Base-by-base conservation (phyloP, 2,113 vertebrate species). In the Scopus umbretta region DNA sequence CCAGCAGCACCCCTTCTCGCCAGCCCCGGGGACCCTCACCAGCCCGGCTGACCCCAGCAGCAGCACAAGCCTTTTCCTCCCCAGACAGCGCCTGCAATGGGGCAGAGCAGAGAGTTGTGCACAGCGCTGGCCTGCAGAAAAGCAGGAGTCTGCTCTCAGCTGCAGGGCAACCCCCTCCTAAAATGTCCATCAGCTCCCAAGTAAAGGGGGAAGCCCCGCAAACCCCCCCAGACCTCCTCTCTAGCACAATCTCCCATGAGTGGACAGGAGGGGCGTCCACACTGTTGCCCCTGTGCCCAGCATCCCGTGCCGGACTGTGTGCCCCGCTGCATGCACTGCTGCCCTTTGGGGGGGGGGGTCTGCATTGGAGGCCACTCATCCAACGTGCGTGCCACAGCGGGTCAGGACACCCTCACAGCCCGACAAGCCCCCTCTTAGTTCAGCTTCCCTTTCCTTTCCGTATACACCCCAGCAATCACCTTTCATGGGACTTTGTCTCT, bases 271-370 rank as follows among this genome's bases (percentile, higher is more conserved):
- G 30, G 10, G 16, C 17, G 7, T n/a, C 12, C 8, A 36, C 3
- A 5, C 23, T 38, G 22, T 27, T 40, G 13, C 6, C 8, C 19
- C 26, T 5, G 16, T 7, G 16, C 34, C 43, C 36, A 30, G 8
- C 16, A 52, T 45, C 13, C n/a, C 9, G 0, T 16, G 3, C 13
- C 10, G 9, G 16, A 52, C 10, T 4, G 0, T 11, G 26, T 38
- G 13, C 17, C 25, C 22, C 5, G 3, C 56, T 49, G 27, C 59
- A 38, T 3, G 1, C 2, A 10, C 34, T 40, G 13, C n/a, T 67
- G 25, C 11, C 15, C 12, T 42, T 58, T 50, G 0, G 0, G 11
- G 21, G 0, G 0, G 11, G 21, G 27, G 11, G 2, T 32, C 47
- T 23, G 8, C 22, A 8, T 53, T 9, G 0, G 6, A 40, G 23